These are phyloP conservation scores for Strigamia transsilvanica DNA, from an alignment of 2,888 invertebrate species.

Conservation along the genomic window DNA sequence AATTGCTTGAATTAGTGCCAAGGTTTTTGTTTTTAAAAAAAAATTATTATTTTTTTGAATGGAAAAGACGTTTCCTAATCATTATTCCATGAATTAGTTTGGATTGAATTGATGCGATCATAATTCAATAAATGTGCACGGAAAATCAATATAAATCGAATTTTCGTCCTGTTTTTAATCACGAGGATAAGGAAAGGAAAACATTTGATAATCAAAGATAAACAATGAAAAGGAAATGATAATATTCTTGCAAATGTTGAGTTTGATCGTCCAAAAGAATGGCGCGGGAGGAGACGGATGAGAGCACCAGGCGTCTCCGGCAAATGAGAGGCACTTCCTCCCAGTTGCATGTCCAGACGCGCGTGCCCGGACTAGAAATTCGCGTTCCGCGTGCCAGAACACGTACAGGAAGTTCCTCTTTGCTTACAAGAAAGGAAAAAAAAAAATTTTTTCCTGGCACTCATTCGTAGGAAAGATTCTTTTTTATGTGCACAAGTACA, in stretches of 20 bases:
- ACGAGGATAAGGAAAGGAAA: neutral
- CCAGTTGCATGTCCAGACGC: slow-evolving; percentile 46
- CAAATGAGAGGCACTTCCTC: slow-evolving; percentile 43
- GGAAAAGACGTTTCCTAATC: too few relatives aligned
- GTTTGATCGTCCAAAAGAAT: neutral
- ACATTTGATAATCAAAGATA: slow-evolving; percentile 37
- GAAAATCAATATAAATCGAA: slow-evolving; percentile 6
- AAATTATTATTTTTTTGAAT: neutral
- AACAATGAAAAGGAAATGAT: slow-evolving; percentile 29
- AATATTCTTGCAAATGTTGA: neutral
- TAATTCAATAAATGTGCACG: neutral
- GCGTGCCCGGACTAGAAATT: slow-evolving; percentile 40
- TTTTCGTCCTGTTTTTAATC: slow-evolving; percentile 3
- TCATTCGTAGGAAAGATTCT: neutral
- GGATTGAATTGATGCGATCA: too few relatives aligned
- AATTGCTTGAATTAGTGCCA: slow-evolving; percentile 12
- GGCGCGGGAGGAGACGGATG: neutral
- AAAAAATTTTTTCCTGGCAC: slow-evolving; percentile 2
- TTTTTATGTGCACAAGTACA: neutral
- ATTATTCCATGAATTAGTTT: too few relatives aligned
- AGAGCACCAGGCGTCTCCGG: slow-evolving; percentile 42
- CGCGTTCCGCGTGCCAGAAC: slow-evolving; percentile 46
- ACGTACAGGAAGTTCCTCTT: slow-evolving; percentile 46
- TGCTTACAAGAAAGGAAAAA: neutral
- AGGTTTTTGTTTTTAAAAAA: neutral